Evolutionary conservation across 2,797 vertebrate species (phyloP), one percentile per base, ranked within the genome.

Genomic region (Glyptemys insculpta): DNA sequence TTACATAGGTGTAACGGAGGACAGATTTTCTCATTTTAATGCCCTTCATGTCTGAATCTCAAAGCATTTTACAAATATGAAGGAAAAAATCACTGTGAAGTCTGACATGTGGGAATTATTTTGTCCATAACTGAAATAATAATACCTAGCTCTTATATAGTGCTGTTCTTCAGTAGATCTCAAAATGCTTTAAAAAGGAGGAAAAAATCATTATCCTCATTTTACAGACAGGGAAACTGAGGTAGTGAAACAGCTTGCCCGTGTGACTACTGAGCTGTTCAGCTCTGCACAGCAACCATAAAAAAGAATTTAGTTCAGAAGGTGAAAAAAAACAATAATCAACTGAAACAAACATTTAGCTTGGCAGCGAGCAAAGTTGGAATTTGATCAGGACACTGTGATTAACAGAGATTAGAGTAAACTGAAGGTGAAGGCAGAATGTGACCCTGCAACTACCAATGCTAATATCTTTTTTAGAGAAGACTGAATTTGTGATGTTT

Each of bases 21-120:
- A 72, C 49, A 65, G 3, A 57, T 76, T n/a, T 8, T 56, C 6
- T 83, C 5, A 23, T 87, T 96, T 90, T 57, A 78, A 11, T 37
- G 44, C 8, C 5, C 11, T 41, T 86, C 49, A 85, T 5, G 5
- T 18, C 31, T n/a, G n/a, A n/a, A 72, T 68, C 25, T 11, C 78
- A 52, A 92, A 87, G n/a, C 85, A 6, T 15, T 85, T 79, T 76
- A 65, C 27, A 84, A 59, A 72, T 78, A 76, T 88, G 87, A 57
- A 5, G 89, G 11, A 0, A 0, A 50, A 85, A 9, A 10, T 83
- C 34, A 65, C 34, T 65, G 29, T 62, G 15, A 65, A 65, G 59
- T 65, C 31, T 65, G 15, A 18, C 7, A 65, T n/a, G 34, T 31
- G n/a, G 16, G 15, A 29, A 5, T 72, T 53, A 50, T 80, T 91